A percentile compares a stretch with the other conserved stretches of the same genome.
Conservation (phyloP, 2,888 invertebrate genomes). For the Rhamnusium bicolor region DNA sequence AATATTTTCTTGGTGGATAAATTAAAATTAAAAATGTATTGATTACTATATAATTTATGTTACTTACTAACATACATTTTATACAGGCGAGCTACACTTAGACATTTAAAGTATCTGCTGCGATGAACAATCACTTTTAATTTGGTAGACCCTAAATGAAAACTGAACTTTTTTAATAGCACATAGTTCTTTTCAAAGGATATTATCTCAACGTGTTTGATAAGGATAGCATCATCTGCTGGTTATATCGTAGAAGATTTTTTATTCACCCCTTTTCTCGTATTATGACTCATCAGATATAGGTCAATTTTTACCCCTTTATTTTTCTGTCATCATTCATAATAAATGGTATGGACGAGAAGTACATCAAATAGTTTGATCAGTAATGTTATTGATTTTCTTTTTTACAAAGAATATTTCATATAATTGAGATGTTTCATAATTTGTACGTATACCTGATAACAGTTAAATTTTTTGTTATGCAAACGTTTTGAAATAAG, state of each 20-base stretch:
- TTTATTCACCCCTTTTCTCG: conserved; percentile 54
- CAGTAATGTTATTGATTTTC: conserved; percentile 34
- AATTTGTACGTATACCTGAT: no score
- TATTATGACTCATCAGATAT: conserved; percentile 60
- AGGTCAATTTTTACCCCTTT: conserved; percentile 62
- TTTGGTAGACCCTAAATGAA: conserved; percentile 33
- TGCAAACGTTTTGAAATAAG: no score
- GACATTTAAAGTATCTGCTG: conserved; percentile 11
- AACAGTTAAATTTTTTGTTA: no score
- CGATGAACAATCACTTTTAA: conserved; percentile 37
- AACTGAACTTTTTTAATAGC: conserved; percentile 30
- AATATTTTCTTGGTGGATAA: no score
- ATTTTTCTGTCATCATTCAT: conserved; percentile 57
- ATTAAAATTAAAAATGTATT: not conserved
- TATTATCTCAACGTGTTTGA: conserved; percentile 8
- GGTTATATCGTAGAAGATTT: conserved; percentile 38
- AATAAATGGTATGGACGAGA: conserved; percentile 40
- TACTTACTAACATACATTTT: conserved; percentile 22
- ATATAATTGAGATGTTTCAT: no score
- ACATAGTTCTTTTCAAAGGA: conserved; percentile 23
- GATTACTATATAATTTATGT: not conserved
- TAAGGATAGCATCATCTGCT: conserved; percentile 33
- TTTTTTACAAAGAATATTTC: no score
- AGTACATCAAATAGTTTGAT: conserved; percentile 34
- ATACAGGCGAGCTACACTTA: conserved; percentile 12